Percentiles rank a stretch among this genome's conserved stretches.
These are phyloP conservation scores for Mandrillus leucophaeus DNA, from an alignment of 2,113 vertebrate genomes.

Conservation along the genomic window DNA sequence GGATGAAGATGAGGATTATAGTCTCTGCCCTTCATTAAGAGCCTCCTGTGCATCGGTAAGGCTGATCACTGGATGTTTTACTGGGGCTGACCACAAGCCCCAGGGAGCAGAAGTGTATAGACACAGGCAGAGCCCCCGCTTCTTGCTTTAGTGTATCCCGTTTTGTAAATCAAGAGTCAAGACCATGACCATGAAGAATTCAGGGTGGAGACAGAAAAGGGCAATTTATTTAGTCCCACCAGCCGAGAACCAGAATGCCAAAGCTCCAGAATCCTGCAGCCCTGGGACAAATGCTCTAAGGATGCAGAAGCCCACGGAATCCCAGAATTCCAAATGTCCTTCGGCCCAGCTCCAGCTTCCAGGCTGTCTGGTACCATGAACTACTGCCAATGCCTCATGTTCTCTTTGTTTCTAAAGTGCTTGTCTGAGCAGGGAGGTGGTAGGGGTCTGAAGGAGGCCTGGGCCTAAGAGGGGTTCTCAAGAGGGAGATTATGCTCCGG, in stretches of 20 bases:
- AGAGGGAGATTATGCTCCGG: not conserved
- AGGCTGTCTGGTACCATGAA: not conserved
- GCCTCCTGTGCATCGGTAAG: fast-evolving
- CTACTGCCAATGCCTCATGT: not conserved
- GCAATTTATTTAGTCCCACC: not conserved
- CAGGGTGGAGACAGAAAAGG: not conserved
- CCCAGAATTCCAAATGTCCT: not conserved
- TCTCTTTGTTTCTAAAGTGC: not conserved
- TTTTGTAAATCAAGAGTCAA: not conserved
- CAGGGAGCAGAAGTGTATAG: not conserved
- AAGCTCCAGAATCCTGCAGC: not conserved
- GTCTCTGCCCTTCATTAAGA: not conserved
- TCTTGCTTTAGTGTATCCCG: not conserved
- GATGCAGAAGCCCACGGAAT: not conserved
- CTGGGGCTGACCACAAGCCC: not conserved
- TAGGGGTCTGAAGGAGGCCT: not conserved
- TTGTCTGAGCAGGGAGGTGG: not conserved
- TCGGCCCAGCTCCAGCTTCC: not conserved
- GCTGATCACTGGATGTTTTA: not conserved
- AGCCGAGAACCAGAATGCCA: not conserved
- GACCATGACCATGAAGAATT: not conserved
- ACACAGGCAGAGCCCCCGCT: not conserved
- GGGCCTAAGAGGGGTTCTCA: not conserved
- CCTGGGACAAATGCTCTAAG: not conserved
- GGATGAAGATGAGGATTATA: not conserved